Evolutionary conservation across 2,113 vertebrate species (phyloP).

Genomic region (Syngnathus typhle): DNA sequence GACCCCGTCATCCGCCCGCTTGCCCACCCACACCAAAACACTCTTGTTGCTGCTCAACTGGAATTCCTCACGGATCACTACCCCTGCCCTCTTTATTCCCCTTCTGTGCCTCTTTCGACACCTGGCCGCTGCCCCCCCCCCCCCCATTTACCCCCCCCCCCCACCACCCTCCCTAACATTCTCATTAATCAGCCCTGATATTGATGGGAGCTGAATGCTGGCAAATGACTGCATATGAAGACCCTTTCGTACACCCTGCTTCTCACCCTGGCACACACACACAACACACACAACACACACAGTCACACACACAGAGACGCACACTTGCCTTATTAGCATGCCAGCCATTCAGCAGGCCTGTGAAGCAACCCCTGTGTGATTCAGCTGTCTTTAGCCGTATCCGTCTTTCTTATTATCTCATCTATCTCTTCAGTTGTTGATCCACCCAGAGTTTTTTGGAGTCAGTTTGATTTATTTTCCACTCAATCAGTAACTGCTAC

Average conservation of each 20-base stretch:
- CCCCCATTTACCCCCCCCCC: constrained; percentile 19
- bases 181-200: constrained; percentile 77
- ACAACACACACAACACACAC: constrained; percentile 25
- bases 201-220: constrained; percentile 74
- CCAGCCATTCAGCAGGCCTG: constrained; percentile 39
- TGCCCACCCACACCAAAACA: constrained; percentile 2
- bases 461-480: constrained; percentile 2
- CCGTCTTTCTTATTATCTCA: constrained; percentile 10
- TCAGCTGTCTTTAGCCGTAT: constrained; percentile 42
- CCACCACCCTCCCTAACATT: constrained; percentile 40
- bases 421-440: constrained; percentile 12
- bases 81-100: constrained; percentile 70
- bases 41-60: constrained; percentile 53
- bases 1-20: background rate
- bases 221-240: constrained; percentile 65
- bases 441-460: background rate
- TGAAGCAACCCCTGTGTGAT: constrained; percentile 55
- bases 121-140: constrained; percentile 58
- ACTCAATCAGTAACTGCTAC: background rate
- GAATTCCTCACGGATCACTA: constrained; percentile 75
- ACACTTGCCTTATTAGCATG: constrained; percentile 65
- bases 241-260: constrained; percentile 40
- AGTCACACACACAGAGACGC: constrained; percentile 41
- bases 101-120: constrained; percentile 68
- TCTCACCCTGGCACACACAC: constrained; percentile 53